Conservation (phyloP, 2,113 vertebrate species). For the Bubo scandiacus region DNA sequence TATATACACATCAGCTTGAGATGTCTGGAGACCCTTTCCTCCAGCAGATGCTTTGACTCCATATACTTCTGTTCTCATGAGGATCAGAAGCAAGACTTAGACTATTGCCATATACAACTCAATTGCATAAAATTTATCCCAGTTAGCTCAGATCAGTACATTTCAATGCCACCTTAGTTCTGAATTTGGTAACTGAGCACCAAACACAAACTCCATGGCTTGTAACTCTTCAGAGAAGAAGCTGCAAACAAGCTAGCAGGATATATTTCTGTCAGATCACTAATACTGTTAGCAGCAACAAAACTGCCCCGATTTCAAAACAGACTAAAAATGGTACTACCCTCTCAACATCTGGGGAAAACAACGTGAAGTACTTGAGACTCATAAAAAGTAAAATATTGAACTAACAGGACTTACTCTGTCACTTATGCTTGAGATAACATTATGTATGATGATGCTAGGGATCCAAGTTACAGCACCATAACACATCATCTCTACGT, state of each 20-base stretch:
- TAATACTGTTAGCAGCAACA: not conserved
- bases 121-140: not conserved
- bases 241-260: not conserved
- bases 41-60: not conserved
- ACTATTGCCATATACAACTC: not conserved
- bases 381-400: not conserved
- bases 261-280: not conserved
- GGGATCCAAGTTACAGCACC: not conserved
- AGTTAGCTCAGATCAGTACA: not conserved
- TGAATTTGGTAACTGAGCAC: not conserved
- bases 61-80: not conserved
- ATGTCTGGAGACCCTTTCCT: not conserved
- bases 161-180: not conserved
- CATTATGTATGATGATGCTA: rapidly evolving
- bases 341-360: not conserved
- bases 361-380: not conserved
- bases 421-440: not conserved
- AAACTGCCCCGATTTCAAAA: not conserved
- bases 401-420: not conserved
- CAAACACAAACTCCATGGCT: not conserved
- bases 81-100: not conserved
- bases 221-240: not conserved
- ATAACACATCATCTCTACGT: not conserved
- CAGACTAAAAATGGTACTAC: not conserved
- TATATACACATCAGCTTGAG: not conserved